Evolutionary conservation across 2,113 vertebrate genomes (phyloP).

Genomic region (Macquaria australasica): DNA sequence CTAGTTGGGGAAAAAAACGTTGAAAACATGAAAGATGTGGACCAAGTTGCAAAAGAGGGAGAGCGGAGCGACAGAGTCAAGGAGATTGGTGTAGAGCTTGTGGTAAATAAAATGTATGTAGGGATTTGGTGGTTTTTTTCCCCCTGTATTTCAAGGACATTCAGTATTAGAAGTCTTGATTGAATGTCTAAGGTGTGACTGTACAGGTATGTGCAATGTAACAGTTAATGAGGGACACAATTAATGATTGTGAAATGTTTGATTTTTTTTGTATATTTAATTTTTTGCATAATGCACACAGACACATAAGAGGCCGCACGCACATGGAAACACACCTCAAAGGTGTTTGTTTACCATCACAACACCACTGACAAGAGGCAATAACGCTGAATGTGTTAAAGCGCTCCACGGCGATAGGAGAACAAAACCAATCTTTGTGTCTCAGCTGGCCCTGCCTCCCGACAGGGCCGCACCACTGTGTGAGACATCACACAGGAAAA

Average conservation of each 20-base stretch:
- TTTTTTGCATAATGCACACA: neutral
- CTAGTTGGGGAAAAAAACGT: constrained; percentile 72
- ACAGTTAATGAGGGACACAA: constrained; percentile 28
- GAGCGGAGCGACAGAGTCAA: constrained; percentile 43
- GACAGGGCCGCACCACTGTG: constrained; percentile 96
- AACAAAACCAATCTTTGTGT: constrained; percentile 99
- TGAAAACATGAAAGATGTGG: constrained; percentile 72
- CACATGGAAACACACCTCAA: constrained; percentile 24
- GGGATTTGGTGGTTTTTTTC: neutral
- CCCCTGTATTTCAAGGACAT: constrained; percentile 14
- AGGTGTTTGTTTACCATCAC: constrained; percentile 72
- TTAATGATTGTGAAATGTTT: constrained; percentile 23
- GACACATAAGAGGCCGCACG: neutral
- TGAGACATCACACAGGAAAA: constrained; percentile 96
- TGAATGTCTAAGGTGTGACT: neutral
- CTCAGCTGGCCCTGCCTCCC: constrained; percentile 98
- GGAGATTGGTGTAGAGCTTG: constrained; percentile 39
- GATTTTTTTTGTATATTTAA: neutral
- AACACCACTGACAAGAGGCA: constrained; percentile 73
- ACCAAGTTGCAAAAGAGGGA: constrained; percentile 49
- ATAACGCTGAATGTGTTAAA: constrained; percentile 95
- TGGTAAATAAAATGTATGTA: constrained; percentile 61
- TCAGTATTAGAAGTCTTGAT: constrained; percentile 4
- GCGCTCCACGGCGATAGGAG: constrained; percentile 93
- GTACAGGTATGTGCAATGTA: constrained; percentile 13